Base-by-base conservation (phyloP, 2,888 invertebrate species). In the Caenorhabditis doughertyi region DNA sequence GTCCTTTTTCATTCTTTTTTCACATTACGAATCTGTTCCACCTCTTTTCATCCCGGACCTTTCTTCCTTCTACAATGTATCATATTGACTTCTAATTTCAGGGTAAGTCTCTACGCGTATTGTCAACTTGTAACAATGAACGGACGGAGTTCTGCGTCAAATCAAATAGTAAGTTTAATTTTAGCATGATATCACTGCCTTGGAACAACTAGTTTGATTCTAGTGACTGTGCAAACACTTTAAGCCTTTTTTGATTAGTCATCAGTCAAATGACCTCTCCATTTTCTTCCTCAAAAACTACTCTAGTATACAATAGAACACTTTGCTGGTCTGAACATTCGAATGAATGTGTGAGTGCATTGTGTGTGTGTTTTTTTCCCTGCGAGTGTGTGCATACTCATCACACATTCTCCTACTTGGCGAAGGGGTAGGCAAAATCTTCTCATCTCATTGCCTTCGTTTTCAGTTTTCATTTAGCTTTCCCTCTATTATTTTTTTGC, bases 261-360 rank as follows among this genome's bases (percentile, higher is more conserved):
- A 76, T 76, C 76, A 76, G 76, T 76, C 76, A 67, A 51, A 51
- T 68, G 67, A 67, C 67, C 76, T 39, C 42, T 56, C 65, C 56
- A 42, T 62, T 49, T 29, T 25, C 27, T 18, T 42, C 25, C 35
- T 32, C 42, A 27, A 11, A n/a, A 29, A 44, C 3, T 55, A 55
- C 29, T 16, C 39, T 56, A 11, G 23, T 56, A 18, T 18, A 47
- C 60, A 60, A 49, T 60, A 35, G 62, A 39, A 39, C 65, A 51
- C 35, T 65, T 35, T 35, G 23, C 29, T 32, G 18, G 21, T 56
- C 11, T 49, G 47, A 47, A 7, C 3, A 56, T 47, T 29, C 21
- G n/a, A n/a, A n/a, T n/a, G n/a, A n/a, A 39, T 39, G 58, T 27
- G 51, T 60, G 71, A 72, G 72, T 62, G 72, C 72, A 71, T 35